phyloP scores from a whole-genome alignment of 1,140 invertebrate genomes.

The Portunus trituberculatus region DNA sequence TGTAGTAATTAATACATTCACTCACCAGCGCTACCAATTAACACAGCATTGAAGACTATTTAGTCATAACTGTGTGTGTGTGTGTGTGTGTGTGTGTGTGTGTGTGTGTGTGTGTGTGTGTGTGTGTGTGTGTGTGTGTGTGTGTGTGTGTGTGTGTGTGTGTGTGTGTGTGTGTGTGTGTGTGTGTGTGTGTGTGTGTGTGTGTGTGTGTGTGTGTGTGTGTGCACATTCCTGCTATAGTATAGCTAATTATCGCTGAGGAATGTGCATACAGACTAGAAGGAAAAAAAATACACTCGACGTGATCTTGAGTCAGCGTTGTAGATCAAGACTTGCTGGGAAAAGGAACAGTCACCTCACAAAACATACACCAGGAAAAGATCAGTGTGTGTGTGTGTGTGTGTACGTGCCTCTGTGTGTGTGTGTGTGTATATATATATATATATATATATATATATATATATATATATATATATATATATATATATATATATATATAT shows the following conservation, averaged over 20 bases:
- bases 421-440: constrained; percentile 36
- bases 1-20: no score
- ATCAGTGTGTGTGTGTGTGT: background rate
- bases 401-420: constrained; percentile 10
- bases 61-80: constrained; percentile 1
- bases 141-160: constrained; percentile 16
- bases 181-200: constrained; percentile 16
- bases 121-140: constrained; percentile 16
- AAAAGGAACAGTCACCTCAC: no score
- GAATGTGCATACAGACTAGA: no score
- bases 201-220: constrained; percentile 16
- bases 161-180: constrained; percentile 16
- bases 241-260: no score
- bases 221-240: background rate
- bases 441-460: constrained; percentile 49
- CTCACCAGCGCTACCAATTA: background rate
- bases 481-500: constrained; percentile 37
- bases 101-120: constrained; percentile 16
- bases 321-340: no score
- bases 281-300: no score
- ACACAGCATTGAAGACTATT: constrained; percentile 5
- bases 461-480: constrained; percentile 62
- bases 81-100: constrained; percentile 16
- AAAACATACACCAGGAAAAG: no score
- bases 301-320: no score